Percentiles rank a stretch among this genome's conserved stretches.
phyloP scores from a whole-genome alignment of 2,888 invertebrate species.

The Junonia oenone region DNA sequence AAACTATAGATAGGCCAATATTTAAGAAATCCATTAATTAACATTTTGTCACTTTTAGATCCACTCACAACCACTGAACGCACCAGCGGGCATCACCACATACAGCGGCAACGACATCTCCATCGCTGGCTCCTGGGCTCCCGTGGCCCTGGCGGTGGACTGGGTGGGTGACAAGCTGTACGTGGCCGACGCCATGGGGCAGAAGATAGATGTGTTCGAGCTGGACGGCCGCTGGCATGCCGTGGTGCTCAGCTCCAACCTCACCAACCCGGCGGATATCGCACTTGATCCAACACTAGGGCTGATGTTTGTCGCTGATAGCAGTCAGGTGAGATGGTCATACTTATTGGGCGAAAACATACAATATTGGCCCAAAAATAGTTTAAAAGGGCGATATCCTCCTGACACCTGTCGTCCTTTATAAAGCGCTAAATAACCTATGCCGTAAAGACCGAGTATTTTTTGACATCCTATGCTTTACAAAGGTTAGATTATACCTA shows the following conservation, averaged over 20 bases:
- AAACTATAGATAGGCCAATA: no score
- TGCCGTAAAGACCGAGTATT: no score
- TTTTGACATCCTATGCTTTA: no score
- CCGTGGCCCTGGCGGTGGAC: constrained; percentile 95
- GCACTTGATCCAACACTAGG: constrained; percentile 96
- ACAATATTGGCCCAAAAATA: no score
- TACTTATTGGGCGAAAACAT: no score
- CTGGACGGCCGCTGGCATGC: constrained; percentile 92
- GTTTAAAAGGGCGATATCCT: no score
- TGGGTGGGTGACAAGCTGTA: constrained; percentile 98
- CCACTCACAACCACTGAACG: constrained; percentile 79
- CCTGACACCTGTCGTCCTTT: no score
- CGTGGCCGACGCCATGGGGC: constrained; percentile 94
- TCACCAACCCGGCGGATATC: constrained; percentile 94
- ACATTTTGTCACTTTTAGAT: no score
- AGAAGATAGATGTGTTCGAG: constrained; percentile 95
- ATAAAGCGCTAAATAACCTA: no score
- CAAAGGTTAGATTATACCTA: no score
- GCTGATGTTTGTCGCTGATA: constrained; percentile 91
- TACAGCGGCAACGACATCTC: constrained; percentile 83
- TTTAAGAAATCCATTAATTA: no score
- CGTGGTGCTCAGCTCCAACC: constrained; percentile 93
- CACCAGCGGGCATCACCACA: constrained; percentile 56
- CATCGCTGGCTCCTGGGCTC: constrained; percentile 92
- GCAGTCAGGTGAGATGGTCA: no score